Evolutionary conservation across 2,797 vertebrate species (phyloP), one percentile per base, ranked within the genome.

Genomic region (Chelon labrosus): DNA sequence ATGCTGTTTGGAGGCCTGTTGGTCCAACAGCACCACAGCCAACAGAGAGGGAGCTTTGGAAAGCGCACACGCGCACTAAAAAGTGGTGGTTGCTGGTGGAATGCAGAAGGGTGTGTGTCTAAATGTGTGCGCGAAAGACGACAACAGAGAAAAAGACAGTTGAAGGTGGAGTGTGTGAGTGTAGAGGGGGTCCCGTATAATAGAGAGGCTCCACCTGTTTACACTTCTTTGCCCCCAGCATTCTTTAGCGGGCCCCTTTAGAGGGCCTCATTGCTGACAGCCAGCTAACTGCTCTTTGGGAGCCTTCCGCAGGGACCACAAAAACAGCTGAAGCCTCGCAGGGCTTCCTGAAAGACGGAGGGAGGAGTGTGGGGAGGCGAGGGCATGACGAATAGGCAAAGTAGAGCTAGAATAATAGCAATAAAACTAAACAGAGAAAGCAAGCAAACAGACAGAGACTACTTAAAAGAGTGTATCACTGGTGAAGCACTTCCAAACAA

Each of bases 121-220:
- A 42, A 42, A 46, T 80, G 57, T 83, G 72, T 82, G 72, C 35
- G 42, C 65, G 63, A 77, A 82, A 84, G 84, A 84, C 71, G 58
- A 68, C 17, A 50, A 61, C 59, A 62, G 47, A 65, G 55, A 82
- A 82, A 41, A 61, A 79, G 65, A 79, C 83, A 80, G 84, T 76
- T 79, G 13, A 70, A 70, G 75, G 66, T 79, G 70, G 80, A 79
- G 78, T 76, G 68, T 63, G 75, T 71, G 78, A 79, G 77, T 68
- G 63, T 75, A 70, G 73, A 69, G 66, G 75, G 82, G 85, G 84
- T 80, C 86, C 73, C 80, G 87, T 91, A 96, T 95, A 95, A 96
- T 96, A 92, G 94, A 94, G 89, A 86, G 80, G 86, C 93, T 93
- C 92, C 96, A 97, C 96, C 96, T 97, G 96, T 98, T 97, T 97